Percentiles rank a stretch among this genome's conserved stretches.
These are phyloP conservation scores for Frankliniella intonsa DNA, from an alignment of 2,888 invertebrate species.

Conservation along the genomic window DNA sequence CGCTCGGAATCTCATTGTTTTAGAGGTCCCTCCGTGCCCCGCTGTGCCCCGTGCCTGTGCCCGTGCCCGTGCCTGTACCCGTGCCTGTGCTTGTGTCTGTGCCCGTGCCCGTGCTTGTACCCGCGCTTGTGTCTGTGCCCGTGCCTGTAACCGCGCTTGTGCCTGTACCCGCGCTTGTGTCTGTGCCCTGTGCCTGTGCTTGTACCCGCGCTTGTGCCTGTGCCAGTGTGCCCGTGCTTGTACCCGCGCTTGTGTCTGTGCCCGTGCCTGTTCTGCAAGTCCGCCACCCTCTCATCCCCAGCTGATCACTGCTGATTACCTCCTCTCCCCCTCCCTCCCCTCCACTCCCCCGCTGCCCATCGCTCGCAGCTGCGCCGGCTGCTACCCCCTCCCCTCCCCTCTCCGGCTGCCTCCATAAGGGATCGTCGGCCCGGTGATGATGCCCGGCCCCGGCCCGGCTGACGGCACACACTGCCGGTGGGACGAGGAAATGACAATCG, in stretches of 20 bases:
- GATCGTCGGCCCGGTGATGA: too few relatives aligned
- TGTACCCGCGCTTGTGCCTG: neutral
- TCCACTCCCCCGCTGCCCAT: neutral
- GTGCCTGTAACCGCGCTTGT: too few relatives aligned
- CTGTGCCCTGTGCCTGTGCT: too few relatives aligned
- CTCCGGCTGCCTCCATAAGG: neutral
- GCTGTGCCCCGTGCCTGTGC: neutral
- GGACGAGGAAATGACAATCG: too few relatives aligned
- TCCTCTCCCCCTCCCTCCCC: neutral
- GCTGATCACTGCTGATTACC: neutral
- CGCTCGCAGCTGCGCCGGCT: neutral
- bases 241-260: too few relatives aligned
- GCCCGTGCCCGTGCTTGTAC: too few relatives aligned
- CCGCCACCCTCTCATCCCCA: neutral
- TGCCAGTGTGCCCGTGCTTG: neutral
- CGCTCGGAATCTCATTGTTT: conserved; percentile 16
- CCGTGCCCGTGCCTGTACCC: too few relatives aligned
- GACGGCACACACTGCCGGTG: too few relatives aligned
- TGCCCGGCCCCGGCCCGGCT: too few relatives aligned
- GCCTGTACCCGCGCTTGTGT: neutral
- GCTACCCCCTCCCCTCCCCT: neutral
- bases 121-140: too few relatives aligned
- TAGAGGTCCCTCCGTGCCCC: neutral
- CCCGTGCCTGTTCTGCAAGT: neutral
- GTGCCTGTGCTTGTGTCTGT: too few relatives aligned